phyloP scores from a whole-genome alignment of 64 coral and sea anemone species.

The Montipora cactus region DNA sequence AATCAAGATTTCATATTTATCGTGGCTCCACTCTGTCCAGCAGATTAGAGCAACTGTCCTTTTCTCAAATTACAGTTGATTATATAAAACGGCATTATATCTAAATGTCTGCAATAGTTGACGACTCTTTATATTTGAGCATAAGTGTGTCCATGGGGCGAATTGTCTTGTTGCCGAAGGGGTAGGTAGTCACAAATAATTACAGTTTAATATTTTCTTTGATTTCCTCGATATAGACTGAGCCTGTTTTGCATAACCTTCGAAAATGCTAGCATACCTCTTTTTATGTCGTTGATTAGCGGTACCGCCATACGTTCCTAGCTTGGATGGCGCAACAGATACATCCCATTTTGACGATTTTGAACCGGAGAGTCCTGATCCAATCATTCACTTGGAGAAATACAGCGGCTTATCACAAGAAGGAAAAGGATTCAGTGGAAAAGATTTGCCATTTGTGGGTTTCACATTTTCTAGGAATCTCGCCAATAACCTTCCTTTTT shows the following conservation, averaged over 20 bases:
- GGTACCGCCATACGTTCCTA: conserved; percentile 93
- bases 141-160: no score
- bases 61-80: no score
- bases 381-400: conserved; percentile 56
- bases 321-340: conserved; percentile 90
- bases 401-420: conserved; percentile 56
- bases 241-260: background rate
- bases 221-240: no score
- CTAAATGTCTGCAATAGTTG: background rate
- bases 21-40: no score
- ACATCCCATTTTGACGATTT: conserved; percentile 99
- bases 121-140: no score
- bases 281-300: conserved; percentile 46
- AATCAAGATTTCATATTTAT: no score
- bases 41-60: no score
- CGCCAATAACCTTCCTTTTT: conserved; percentile 62
- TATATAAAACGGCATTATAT: background rate
- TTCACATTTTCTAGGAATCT: conserved; percentile 86
- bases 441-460: conserved; percentile 91
- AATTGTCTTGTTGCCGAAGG: no score
- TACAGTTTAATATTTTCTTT: no score
- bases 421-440: conserved; percentile 86
- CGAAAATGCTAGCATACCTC: background rate
- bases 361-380: conserved; percentile 93
- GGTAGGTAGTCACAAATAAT: no score